Conservation (phyloP, 2,888 invertebrate genomes). For the Malthinus seriepunctatus region DNA sequence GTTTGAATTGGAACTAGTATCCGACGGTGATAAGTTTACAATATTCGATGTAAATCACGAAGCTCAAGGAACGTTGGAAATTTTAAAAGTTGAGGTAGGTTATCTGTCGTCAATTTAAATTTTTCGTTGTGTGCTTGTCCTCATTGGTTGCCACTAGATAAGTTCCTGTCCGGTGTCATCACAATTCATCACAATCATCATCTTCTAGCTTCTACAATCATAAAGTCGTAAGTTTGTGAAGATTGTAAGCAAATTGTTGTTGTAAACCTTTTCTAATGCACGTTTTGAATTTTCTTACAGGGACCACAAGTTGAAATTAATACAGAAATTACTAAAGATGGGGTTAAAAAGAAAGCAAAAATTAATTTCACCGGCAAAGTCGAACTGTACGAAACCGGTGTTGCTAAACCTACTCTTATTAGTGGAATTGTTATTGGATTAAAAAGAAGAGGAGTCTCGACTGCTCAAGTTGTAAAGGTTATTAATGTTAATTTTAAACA, state of each 20-base stretch:
- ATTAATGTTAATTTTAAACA: constrained; percentile 62
- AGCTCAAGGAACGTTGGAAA: constrained; percentile 69
- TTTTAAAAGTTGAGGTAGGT: constrained; percentile 67
- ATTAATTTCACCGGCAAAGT: constrained; percentile 68
- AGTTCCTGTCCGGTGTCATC: constrained; percentile 2
- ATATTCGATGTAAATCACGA: constrained; percentile 69
- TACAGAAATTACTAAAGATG: constrained; percentile 49
- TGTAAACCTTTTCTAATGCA: constrained; percentile 27
- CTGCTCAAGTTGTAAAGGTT: constrained; percentile 60
- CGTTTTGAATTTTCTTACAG: constrained; percentile 53
- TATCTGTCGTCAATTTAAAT: neutral
- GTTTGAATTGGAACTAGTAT: constrained; percentile 70
- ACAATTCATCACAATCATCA: neutral
- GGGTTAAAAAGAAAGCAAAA: constrained; percentile 65
- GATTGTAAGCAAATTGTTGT: constrained; percentile 35
- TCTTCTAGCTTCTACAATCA: constrained; percentile 39
- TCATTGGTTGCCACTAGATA: constrained; percentile 20
- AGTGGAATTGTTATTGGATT: constrained; percentile 62
- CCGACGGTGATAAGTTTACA: constrained; percentile 72
- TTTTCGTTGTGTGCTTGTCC: neutral
- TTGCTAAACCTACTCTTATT: constrained; percentile 62
- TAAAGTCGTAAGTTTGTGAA: constrained; percentile 49
- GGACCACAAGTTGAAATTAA: constrained; percentile 57
- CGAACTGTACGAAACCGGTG: constrained; percentile 69
- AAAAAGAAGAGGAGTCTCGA: constrained; percentile 56